These are phyloP conservation scores for Schizothorax lantsangensis DNA, from an alignment of 2,797 vertebrate genomes.

Conservation along the genomic window DNA sequence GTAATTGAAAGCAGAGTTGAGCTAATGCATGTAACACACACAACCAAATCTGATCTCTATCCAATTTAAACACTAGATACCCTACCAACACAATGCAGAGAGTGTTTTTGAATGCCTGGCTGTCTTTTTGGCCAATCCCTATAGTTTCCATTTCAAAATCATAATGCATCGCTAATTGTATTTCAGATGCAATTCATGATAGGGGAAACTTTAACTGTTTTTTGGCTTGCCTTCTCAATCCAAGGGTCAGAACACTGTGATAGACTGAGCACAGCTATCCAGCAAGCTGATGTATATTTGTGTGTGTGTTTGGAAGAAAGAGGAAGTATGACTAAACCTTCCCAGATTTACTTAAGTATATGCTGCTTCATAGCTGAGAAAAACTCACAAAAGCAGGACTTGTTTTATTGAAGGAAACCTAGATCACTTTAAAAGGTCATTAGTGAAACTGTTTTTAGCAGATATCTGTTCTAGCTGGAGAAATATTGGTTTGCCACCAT, in stretches of 20 bases:
- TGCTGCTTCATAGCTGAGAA: slow-evolving; percentile 29
- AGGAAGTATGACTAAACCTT: slow-evolving; percentile 24
- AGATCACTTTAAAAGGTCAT: slow-evolving; percentile 36
- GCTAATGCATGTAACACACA: slow-evolving; percentile 50
- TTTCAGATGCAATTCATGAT: slow-evolving; percentile 41
- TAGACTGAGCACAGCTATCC: slow-evolving; percentile 11
- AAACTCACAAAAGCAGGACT: slow-evolving; percentile 2
- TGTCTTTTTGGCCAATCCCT: slow-evolving; percentile 35
- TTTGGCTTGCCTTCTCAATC: slow-evolving; percentile 21
- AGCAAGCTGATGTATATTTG: background rate
- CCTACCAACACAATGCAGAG: slow-evolving; percentile 39
- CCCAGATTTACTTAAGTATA: background rate
- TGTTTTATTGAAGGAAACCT: slow-evolving; percentile 36
- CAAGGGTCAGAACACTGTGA: slow-evolving; percentile 18
- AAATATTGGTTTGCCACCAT: slow-evolving; percentile 13
- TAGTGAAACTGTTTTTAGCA: slow-evolving; percentile 26
- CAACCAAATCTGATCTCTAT: slow-evolving; percentile 39
- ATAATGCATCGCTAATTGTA: slow-evolving; percentile 38
- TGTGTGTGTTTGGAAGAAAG: slow-evolving; percentile 10
- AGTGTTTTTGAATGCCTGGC: slow-evolving; percentile 25
- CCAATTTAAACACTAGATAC: slow-evolving; percentile 46
- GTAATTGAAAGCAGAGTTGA: slow-evolving; percentile 74
- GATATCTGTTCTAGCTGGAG: slow-evolving; percentile 21
- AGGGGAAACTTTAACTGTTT: slow-evolving; percentile 30
- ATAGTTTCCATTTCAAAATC: slow-evolving; percentile 43